These are phyloP conservation scores for Terebella lapidaria DNA, from an alignment of 2,888 invertebrate genomes.

Conservation along the genomic window DNA sequence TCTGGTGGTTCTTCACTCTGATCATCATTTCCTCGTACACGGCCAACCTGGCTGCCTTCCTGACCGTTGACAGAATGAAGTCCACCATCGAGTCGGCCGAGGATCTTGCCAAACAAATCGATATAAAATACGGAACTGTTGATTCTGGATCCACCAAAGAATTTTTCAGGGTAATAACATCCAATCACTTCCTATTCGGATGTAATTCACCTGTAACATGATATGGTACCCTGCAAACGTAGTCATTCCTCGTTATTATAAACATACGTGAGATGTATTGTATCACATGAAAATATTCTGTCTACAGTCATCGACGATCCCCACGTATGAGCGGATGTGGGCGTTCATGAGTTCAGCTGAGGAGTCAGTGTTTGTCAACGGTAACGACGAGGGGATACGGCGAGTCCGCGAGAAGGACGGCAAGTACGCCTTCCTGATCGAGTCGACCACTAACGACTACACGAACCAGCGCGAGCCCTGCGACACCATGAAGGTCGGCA, in stretches of 20 bases:
- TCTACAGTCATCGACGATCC: constrained; percentile 76
- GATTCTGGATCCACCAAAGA: constrained; percentile 73
- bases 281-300: not conserved
- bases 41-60: constrained; percentile 88
- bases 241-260: not conserved
- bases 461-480: constrained; percentile 78
- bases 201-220: too few relatives aligned
- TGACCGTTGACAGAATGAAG: constrained; percentile 93
- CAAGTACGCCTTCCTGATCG: constrained; percentile 63
- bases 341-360: constrained; percentile 83
- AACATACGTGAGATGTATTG: too few relatives aligned
- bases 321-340: constrained; percentile 94
- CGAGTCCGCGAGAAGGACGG: constrained; percentile 58
- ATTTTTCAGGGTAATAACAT: constrained; percentile 78
- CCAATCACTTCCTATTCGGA: too few relatives aligned
- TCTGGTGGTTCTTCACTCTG: constrained; percentile 99
- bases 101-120: constrained; percentile 74
- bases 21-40: constrained; percentile 98
- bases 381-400: constrained; percentile 66
- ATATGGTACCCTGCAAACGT: not conserved
- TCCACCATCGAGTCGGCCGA: constrained; percentile 89
- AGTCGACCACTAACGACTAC: constrained; percentile 67
- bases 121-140: constrained; percentile 63
- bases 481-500: constrained; percentile 63
- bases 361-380: constrained; percentile 71